A percentile compares a stretch with the other conserved stretches of the same genome.
Conservation (phyloP, 92 coral and sea anemone genomes). For the Zoanthus solanderi region DNA sequence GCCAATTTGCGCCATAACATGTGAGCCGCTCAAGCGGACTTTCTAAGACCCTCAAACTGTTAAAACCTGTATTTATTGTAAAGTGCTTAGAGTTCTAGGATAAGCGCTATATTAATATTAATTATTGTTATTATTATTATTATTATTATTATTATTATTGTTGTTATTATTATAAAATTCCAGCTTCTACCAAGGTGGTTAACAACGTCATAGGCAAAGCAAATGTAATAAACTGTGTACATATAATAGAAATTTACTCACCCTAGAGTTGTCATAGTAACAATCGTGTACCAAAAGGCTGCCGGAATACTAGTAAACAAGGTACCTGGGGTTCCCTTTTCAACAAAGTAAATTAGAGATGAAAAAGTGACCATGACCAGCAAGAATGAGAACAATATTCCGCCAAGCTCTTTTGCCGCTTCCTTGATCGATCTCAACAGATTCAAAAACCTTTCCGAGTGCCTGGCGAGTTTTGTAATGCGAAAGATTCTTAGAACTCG, state of each 20-base stretch:
- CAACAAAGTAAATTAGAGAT: constrained; percentile 66
- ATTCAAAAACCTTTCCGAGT: constrained; percentile 77
- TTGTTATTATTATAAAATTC: too few species aligned
- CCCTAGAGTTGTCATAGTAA: constrained; percentile 96
- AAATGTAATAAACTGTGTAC: too few species aligned
- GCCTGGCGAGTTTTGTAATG: constrained; percentile 83
- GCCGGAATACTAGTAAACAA: constrained; percentile 80
- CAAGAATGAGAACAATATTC: constrained; percentile 83
- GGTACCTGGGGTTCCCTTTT: constrained; percentile 42
- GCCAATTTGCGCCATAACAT: too few species aligned
- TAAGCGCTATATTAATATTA: too few species aligned
- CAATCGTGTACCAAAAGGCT: constrained; percentile 88
- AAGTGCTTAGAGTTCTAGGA: too few species aligned
- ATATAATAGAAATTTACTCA: constrained; percentile 32
- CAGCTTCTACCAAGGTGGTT: too few species aligned
- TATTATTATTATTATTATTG: too few species aligned
- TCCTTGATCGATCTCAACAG: constrained; percentile 70
- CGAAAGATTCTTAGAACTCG: constrained; percentile 82
- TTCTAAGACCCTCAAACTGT: too few species aligned
- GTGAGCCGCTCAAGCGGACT: too few species aligned
- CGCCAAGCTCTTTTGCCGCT: constrained; percentile 86
- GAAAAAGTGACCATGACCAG: constrained; percentile 84
- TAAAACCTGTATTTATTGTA: too few species aligned
- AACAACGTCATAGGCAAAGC: too few species aligned
- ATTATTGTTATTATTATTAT: too few species aligned